Evolutionary conservation across 1,140 invertebrate genomes (phyloP).

Genomic region (Leptinotarsa undecemlineata): DNA sequence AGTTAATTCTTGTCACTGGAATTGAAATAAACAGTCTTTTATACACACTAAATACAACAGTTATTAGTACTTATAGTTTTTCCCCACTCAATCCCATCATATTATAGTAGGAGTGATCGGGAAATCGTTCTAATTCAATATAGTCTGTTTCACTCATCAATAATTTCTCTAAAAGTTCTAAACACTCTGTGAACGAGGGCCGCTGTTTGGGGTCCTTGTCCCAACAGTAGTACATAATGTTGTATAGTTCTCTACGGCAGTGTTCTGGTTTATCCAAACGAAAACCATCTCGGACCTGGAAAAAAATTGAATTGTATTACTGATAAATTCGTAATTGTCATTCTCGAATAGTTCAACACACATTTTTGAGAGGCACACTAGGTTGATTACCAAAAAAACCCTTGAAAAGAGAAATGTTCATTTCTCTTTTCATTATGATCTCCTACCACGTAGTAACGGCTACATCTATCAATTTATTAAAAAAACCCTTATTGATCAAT

Average conservation of each 20-base stretch:
- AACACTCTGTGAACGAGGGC: conserved; percentile 79
- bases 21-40: conserved; percentile 8
- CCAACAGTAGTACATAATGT: conserved; percentile 95
- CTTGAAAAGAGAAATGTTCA: too few relatives aligned
- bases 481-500: too few relatives aligned
- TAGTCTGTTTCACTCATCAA: conserved; percentile 89
- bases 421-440: too few relatives aligned
- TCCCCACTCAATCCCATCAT: conserved; percentile 83
- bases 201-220: conserved; percentile 76
- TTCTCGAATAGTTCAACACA: too few relatives aligned
- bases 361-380: too few relatives aligned
- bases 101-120: conserved; percentile 93
- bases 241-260: conserved; percentile 85
- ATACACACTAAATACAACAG: conserved; percentile 2
- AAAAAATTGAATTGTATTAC: neutral
- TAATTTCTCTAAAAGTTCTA: conserved; percentile 77
- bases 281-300: conserved; percentile 78
- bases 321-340: too few relatives aligned
- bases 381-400: too few relatives aligned
- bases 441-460: too few relatives aligned
- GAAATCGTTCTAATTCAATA: conserved; percentile 89
- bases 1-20: neutral
- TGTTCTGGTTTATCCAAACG: conserved; percentile 87
- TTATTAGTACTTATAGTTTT: conserved; percentile 61
- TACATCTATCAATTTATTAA: too few relatives aligned